These are phyloP conservation scores for Pogoniulus pusillus DNA, from an alignment of 2,797 vertebrate species.

Conservation along the genomic window DNA sequence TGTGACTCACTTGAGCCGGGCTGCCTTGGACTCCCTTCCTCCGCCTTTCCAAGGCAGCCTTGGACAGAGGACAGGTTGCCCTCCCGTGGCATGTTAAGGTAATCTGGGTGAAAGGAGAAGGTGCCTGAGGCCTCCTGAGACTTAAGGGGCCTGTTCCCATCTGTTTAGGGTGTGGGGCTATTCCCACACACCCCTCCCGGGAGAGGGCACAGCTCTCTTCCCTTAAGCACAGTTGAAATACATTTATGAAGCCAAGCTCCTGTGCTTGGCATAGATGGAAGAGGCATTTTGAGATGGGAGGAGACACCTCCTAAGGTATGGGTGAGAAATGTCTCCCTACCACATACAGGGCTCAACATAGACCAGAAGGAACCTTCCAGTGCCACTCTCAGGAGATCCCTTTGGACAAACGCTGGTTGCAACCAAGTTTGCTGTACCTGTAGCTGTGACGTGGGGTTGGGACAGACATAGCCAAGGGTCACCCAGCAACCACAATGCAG, in stretches of 20 bases:
- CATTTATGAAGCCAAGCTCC: not conserved
- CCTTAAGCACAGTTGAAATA: not conserved
- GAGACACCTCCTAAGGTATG: not conserved
- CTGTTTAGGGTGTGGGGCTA: too few species aligned
- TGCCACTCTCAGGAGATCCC: not conserved
- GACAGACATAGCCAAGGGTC: not conserved
- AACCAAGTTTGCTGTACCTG: not conserved
- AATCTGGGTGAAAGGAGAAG: not conserved
- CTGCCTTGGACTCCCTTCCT: not conserved
- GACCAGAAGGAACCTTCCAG: not conserved
- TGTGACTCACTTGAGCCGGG: not conserved
- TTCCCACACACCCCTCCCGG: accelerated
- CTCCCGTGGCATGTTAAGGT: conserved; percentile 4
- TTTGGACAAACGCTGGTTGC: not conserved
- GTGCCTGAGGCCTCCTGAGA: not conserved
- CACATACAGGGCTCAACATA: not conserved
- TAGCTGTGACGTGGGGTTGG: not conserved
- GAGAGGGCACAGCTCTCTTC: too few species aligned
- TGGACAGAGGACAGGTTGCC: not conserved
- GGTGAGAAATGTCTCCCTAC: not conserved
- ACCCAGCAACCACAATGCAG: not conserved
- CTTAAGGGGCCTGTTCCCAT: not conserved
- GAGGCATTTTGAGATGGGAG: not conserved
- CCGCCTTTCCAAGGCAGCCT: not conserved
- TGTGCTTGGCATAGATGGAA: not conserved